Conservation (phyloP, 2,113 vertebrate genomes). For the Corythoichthys haematopterus region DNA sequence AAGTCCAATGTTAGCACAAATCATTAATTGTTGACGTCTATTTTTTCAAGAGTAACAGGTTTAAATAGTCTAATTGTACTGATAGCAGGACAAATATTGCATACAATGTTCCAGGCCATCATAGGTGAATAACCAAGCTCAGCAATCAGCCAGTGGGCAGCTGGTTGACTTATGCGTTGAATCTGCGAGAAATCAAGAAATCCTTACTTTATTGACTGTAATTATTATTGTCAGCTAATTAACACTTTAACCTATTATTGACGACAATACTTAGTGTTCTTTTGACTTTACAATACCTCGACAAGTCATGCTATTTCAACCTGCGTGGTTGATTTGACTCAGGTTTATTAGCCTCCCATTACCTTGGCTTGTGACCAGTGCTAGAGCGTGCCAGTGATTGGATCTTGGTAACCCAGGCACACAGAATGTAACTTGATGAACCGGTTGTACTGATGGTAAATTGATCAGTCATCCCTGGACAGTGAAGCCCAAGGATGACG, state of each 20-base stretch:
- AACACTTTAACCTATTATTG: neutral
- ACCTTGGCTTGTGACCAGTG: neutral
- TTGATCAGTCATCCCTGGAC: neutral
- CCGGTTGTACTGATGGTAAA: neutral
- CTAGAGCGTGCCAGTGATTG: neutral
- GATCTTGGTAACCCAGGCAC: too few species aligned
- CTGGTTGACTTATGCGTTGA: constrained; percentile 18
- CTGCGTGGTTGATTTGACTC: neutral
- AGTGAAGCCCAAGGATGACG: neutral
- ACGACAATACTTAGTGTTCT: neutral
- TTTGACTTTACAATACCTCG: neutral
- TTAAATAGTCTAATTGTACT: constrained; percentile 50
- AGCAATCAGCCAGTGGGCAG: constrained; percentile 49
- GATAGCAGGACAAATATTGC: constrained; percentile 43
- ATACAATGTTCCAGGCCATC: constrained; percentile 49
- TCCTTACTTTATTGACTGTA: constrained; percentile 17
- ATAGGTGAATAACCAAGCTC: constrained; percentile 47
- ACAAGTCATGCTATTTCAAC: neutral
- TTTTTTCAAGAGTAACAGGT: constrained; percentile 29
- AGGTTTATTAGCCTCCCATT: neutral
- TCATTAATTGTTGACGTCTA: constrained; percentile 26
- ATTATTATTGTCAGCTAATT: neutral
- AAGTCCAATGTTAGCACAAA: neutral
- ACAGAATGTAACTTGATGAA: neutral
- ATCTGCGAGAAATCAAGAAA: constrained; percentile 24